Base-by-base conservation (phyloP, 1,140 invertebrate species). In the Drosophila yakuba region DNA sequence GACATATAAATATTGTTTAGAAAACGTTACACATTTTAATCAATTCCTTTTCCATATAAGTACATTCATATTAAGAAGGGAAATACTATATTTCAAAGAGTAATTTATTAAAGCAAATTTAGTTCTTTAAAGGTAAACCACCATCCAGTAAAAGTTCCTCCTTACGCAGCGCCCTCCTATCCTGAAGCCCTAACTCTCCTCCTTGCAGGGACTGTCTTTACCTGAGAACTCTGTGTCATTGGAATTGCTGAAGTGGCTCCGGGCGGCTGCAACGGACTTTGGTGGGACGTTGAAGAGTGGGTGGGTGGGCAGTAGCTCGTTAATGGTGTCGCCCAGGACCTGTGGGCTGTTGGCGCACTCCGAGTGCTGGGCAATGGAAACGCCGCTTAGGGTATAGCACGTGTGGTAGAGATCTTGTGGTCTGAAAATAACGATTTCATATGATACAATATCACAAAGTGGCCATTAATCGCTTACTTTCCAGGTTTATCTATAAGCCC, bases 401-500 rank as follows among this genome's bases (percentile, higher is more conserved):
- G 98, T 99, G 91, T 99, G 99, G 93, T 99, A 99, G 61, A 97
- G 95, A 93, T 99, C 99, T 76, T 96, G 93, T 55, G 94, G 93
- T 92, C 97, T 98, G 11, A 14, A 66, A 64, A n/a, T 25, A 3
- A 14, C 10, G 17, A 7, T 4, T n/a, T 41, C 6, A 0, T 5
- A 43, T 17, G 2, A 15, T 2, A 7, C 1, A n/a, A 15, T 12
- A 11, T 35, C 48, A 11, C 0, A 4, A 15, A 17, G 1, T 2
- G 1, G 8, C 0, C 15, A 10, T 6, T 2, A 23, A 35, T 6
- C 3, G 94, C 94, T 94, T 94, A 98, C 96, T 98, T 99, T 86
- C 96, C 96, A 68, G 98, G 99, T 93, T 99, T 99, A 93, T 99
- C 99, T 73, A 98, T 93, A 17, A 99, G 94, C 14, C 98, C 98